Evolutionary conservation across 2,888 invertebrate species (phyloP).

Genomic region (Octodonta nipae): DNA sequence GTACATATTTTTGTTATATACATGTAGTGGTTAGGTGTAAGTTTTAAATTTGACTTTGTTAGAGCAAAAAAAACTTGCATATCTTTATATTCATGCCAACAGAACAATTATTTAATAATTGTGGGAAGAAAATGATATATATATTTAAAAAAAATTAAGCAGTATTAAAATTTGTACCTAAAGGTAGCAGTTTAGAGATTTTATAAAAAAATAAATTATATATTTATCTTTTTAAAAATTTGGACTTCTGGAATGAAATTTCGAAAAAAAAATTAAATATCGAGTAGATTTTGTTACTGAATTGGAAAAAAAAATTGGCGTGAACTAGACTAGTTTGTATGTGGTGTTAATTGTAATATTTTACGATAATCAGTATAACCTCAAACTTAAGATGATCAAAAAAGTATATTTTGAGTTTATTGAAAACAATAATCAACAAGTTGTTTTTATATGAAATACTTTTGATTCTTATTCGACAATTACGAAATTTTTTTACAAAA

Average conservation of each 20-base stretch:
- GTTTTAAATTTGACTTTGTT: slow-evolving; percentile 22
- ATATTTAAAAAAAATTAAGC: slow-evolving; percentile 30
- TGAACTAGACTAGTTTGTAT: slow-evolving; percentile 31
- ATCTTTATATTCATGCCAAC: slow-evolving; percentile 35
- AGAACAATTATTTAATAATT: slow-evolving; percentile 20
- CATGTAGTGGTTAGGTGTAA: slow-evolving; percentile 22
- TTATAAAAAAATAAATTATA: slow-evolving; percentile 31
- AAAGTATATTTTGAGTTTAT: no score
- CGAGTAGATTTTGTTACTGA: slow-evolving; percentile 34
- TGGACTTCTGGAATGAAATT: slow-evolving; percentile 27
- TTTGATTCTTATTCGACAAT: no score
- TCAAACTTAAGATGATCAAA: slow-evolving; percentile 5
- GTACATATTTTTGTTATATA: slow-evolving; percentile 20
- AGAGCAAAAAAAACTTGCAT: slow-evolving; percentile 26
- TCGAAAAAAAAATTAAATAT: slow-evolving; percentile 15
- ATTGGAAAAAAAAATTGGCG: slow-evolving; percentile 23
- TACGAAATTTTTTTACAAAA: no score
- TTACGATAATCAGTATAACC: slow-evolving; percentile 3
- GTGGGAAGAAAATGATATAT: slow-evolving; percentile 24
- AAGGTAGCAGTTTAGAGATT: slow-evolving; percentile 37
- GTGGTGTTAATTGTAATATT: slow-evolving; percentile 22
- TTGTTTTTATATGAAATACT: no score
- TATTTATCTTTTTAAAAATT: slow-evolving; percentile 33
- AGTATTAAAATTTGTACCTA: slow-evolving; percentile 39
- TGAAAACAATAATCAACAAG: no score